Conservation (phyloP, 1,140 invertebrate species). For the Drosophila busckii region DNA sequence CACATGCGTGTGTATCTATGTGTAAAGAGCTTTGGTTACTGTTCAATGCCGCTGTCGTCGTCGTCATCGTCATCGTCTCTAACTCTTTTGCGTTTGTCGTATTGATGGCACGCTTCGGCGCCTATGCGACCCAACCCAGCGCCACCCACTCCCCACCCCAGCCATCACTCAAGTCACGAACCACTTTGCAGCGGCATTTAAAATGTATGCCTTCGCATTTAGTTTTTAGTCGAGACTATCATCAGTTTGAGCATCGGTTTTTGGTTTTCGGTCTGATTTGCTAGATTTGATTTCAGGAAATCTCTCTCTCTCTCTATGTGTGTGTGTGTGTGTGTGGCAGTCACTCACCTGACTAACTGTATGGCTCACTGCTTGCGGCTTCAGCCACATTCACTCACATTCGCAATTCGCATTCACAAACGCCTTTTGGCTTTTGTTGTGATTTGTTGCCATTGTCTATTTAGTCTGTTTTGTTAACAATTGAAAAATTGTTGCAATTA, state of each 20-base stretch:
- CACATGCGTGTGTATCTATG: too few relatives aligned
- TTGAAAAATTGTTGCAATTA: slow-evolving; percentile 72
- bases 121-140: slow-evolving; percentile 24
- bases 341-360: slow-evolving; percentile 46
- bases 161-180: background rate
- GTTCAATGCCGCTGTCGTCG: slow-evolving; percentile 56
- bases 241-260: slow-evolving; percentile 33
- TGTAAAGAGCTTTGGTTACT: slow-evolving; percentile 43
- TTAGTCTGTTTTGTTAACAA: slow-evolving; percentile 58
- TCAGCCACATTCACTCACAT: slow-evolving; percentile 34
- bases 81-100: slow-evolving; percentile 71
- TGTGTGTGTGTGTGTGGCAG: too few relatives aligned
- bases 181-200: slow-evolving; percentile 40
- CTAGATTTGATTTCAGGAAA: slow-evolving; percentile 78
- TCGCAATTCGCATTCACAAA: slow-evolving; percentile 30
- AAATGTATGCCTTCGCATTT: slow-evolving; percentile 49
- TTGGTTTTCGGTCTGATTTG: slow-evolving; percentile 71
- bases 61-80: slow-evolving; percentile 64
- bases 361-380: slow-evolving; percentile 53
- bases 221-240: slow-evolving; percentile 36
- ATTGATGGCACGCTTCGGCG: slow-evolving; percentile 70
- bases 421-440: slow-evolving; percentile 41
- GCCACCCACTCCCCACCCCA: background rate
- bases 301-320: too few relatives aligned
- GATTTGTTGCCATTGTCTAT: slow-evolving; percentile 53